Evolutionary conservation across 2,797 vertebrate genomes (phyloP).

Genomic region (Micrastur ruficollis): DNA sequence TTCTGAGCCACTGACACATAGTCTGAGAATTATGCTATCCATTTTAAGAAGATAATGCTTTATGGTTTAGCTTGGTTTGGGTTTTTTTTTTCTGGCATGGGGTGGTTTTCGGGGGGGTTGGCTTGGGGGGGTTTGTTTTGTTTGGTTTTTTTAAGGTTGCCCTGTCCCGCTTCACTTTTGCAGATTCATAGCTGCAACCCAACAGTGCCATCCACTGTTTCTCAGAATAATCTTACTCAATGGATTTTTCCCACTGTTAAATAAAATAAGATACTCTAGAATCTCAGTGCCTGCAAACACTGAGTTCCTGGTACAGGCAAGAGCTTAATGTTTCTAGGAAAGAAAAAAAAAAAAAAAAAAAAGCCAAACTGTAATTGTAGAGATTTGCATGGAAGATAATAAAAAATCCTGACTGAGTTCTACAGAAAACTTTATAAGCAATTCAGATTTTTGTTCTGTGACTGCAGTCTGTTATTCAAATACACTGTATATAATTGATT

Average conservation of each 20-base stretch:
- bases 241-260: neutral
- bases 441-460: neutral
- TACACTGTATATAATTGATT: neutral
- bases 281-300: neutral
- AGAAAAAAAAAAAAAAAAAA: neutral
- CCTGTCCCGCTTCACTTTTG: neutral
- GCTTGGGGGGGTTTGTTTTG: fast-evolving
- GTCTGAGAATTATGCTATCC: neutral
- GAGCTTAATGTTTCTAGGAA: neutral
- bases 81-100: fast-evolving
- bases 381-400: neutral
- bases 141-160: neutral
- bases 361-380: neutral
- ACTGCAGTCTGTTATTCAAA: neutral
- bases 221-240: neutral
- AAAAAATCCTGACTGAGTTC: neutral
- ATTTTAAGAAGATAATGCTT: neutral
- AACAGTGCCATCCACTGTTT: slow-evolving; percentile 56
- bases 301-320: neutral
- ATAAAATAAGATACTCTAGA: neutral
- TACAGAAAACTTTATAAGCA: neutral
- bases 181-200: slow-evolving; percentile 22
- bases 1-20: neutral
- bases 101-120: fast-evolving
- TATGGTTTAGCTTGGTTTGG: neutral